phyloP scores from a whole-genome alignment of 2,888 invertebrate genomes.

The Bombyx huttoni region DNA sequence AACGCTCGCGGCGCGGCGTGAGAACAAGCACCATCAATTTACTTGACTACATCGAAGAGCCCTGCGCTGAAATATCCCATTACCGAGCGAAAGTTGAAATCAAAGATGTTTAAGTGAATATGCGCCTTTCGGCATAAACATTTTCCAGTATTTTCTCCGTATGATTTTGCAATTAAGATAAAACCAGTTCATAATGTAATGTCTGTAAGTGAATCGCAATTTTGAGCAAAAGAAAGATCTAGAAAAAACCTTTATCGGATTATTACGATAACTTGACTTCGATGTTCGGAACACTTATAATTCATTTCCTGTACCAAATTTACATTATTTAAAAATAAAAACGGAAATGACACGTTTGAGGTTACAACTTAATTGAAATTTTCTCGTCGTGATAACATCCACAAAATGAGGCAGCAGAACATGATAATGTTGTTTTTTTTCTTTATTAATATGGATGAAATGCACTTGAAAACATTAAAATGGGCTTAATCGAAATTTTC shows the following conservation, averaged over 20 bases:
- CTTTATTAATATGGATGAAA: too few relatives aligned
- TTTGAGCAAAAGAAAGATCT: neutral
- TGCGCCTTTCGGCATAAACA: slow-evolving; percentile 12
- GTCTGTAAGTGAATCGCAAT: neutral
- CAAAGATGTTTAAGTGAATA: slow-evolving; percentile 18
- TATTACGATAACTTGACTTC: neutral
- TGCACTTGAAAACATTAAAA: too few relatives aligned
- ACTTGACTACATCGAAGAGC: slow-evolving; percentile 4
- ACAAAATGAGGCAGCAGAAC: too few relatives aligned
- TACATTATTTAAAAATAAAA: neutral
- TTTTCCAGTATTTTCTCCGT: neutral
- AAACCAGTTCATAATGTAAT: neutral
- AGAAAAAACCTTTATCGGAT: neutral
- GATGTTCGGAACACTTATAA: neutral
- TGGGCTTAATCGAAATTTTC: too few relatives aligned
- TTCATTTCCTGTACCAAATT: neutral
- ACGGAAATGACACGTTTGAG: neutral
- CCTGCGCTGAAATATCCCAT: slow-evolving; percentile 15
- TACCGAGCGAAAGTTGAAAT: slow-evolving; percentile 40
- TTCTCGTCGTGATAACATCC: too few relatives aligned
- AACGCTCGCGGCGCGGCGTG: neutral
- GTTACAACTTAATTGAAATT: too few relatives aligned
- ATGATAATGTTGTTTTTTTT: too few relatives aligned
- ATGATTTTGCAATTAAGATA: neutral
- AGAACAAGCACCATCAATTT: slow-evolving; percentile 2